Evolutionary conservation across 2,888 invertebrate genomes (phyloP), one percentile per base, ranked within the genome.

Genomic region (Mythimna albipuncta): DNA sequence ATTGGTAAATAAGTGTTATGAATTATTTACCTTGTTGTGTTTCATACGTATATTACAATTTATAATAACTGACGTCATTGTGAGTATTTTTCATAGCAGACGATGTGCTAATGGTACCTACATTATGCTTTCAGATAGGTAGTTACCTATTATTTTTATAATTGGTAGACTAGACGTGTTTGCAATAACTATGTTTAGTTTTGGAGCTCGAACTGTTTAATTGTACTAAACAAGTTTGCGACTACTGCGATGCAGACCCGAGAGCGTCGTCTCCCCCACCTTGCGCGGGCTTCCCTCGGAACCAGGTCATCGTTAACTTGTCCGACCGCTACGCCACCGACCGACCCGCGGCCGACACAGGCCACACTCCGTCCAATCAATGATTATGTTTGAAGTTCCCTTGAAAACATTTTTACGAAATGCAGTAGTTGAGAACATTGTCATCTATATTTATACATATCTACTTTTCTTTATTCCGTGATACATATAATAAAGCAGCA

Each of bases 231-330:
- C 84, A 77, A 76, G 84, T 85, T 85, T 80, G 75, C 75, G 81
- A 75, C 64, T 72, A 80, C 71, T 75, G 79, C 80, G 69, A 77
- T 82, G 77, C 81, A 83, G 75, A 82, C 78, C 80, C 75, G 79
- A 69, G 67, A 75, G 81, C 80, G 74, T 82, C 75, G 80, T 79
- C 87, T 87, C 91, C 91, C 90, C 90, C 90, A 89, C 91, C 88
- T 87, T 86, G 82, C 83, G 87, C 86, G 92, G 93, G 93, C 93
- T 94, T 95, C 94, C 94, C 94, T 94, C 89, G 87, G 88, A 95
- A 93, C 93, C 94, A 93, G 95, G 95, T 94, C 95, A 94, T 91
- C 94, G 93, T 92, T 92, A 91, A 91, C 91, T 89, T 88, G 91
- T 90, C 86, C 89, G 90, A 93, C 93, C 91, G 89, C 92, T 93